Evolutionary conservation across 2,113 vertebrate genomes (phyloP).

Genomic region (Gallinago paraguaiae): DNA sequence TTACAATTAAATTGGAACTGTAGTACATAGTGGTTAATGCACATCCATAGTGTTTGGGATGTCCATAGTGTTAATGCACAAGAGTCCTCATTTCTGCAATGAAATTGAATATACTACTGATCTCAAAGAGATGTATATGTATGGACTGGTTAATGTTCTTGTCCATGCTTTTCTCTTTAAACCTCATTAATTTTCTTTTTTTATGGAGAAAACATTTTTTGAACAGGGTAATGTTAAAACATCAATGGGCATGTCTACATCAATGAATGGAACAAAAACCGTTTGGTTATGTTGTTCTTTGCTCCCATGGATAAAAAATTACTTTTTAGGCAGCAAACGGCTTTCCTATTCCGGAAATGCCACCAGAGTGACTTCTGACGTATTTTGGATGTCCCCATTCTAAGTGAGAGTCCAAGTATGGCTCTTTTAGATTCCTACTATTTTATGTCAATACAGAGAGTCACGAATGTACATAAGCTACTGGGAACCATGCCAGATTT

Average conservation of each 20-base stretch:
- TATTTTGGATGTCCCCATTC: not conserved
- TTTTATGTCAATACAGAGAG: not conserved
- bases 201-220: not conserved
- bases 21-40: not conserved
- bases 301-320: not conserved
- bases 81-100: not conserved
- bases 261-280: not conserved
- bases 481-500: not conserved
- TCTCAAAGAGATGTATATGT: not conserved
- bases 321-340: not conserved
- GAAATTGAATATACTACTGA: not conserved
- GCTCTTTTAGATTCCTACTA: not conserved
- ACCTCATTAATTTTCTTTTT: not conserved
- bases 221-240: not conserved
- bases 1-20: not conserved
- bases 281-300: not conserved
- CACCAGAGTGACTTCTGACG: not conserved
- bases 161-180: not conserved
- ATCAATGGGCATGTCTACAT: not conserved
- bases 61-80: not conserved
- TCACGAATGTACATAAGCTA: not conserved
- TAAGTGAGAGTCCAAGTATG: not conserved
- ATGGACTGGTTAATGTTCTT: not conserved
- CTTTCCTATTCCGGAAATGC: not conserved
- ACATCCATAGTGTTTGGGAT: not conserved